Evolutionary conservation across 2,888 invertebrate species (phyloP), one percentile per base, ranked within the genome.

Genomic region (Lamproptera curius): DNA sequence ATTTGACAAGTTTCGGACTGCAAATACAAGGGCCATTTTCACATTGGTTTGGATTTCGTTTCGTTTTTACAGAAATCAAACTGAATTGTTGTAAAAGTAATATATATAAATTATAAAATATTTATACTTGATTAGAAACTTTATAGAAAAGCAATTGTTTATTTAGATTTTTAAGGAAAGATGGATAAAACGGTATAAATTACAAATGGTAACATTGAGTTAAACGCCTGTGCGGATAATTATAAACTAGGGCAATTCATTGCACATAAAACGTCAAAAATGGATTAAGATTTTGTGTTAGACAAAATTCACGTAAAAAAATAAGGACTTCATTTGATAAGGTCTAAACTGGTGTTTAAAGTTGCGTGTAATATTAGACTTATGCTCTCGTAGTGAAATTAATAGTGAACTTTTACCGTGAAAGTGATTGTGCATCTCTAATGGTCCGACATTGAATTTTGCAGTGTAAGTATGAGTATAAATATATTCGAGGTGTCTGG

Each of bases 191-290:
- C n/a, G n/a, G n/a, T n/a, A n/a, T n/a, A n/a, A n/a, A n/a, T n/a
- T n/a, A 20, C 9, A 35, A 11, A 3, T 13, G n/a, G n/a, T n/a
- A 42, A 42, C n/a, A 26, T 17, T 17, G n/a, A 11, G 13, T 11
- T 31, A n/a, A 11, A 11, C 13, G 11, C 3, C 2, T n/a, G 3
- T 11, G 11, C 11, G 6, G 13, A 31, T 42, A 31, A 17, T 17
- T 17, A 17, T n/a, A 14, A 20, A 20, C 13, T 50, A 10, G 16
- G 39, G 58, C 52, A 63, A 57, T 55, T 58, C 50, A 31, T 42
- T 44, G 47, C 42, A 42, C 31, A 39, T 51, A 42, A 71, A 70
- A 76, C 60, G 77, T 79, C 79, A 78, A 78, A 76, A 74, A 74
- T 73, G 71, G 65, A 57, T 55, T 61, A 59, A 65, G 64, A 64